A percentile compares a stretch with the other conserved stretches of the same genome.
Conservation (phyloP, 37 sponge, comb jelly and placozoan species). For the Oscarella lobularis region DNA sequence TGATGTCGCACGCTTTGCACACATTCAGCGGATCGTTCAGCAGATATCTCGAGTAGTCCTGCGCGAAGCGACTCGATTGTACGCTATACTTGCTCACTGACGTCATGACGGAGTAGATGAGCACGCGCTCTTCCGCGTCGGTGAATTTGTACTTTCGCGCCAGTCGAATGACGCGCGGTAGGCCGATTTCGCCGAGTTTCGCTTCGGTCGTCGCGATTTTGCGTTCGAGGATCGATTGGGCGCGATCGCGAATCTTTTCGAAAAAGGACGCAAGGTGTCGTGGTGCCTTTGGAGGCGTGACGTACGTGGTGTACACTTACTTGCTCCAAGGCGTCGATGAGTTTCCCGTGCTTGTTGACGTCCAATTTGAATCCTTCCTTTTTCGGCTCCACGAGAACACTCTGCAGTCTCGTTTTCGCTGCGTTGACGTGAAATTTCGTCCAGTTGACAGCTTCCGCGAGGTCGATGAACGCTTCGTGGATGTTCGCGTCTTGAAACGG, state of each 20-base stretch:
- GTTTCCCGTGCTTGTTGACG: background rate
- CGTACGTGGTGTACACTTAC: background rate
- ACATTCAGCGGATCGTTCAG: conserved; percentile 11
- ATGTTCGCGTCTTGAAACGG: background rate
- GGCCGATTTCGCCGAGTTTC: conserved; percentile 23
- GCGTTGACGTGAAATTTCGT: background rate
- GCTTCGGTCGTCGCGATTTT: conserved; percentile 37
- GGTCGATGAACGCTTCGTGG: conserved; percentile 27
- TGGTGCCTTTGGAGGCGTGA: background rate
- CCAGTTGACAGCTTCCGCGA: conserved; percentile 16
- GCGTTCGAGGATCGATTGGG: conserved; percentile 17
- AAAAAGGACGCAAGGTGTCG: conserved; percentile 10
- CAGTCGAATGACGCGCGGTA: conserved; percentile 48
- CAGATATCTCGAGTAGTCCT: background rate
- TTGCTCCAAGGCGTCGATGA: background rate
- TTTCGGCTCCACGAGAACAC: conserved; percentile 17
- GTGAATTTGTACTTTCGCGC: conserved; percentile 27
- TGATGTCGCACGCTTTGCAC: conserved; percentile 36
- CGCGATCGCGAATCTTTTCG: conserved; percentile 20
- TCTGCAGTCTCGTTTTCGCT: conserved; percentile 8
- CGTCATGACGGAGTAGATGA: conserved; percentile 23
- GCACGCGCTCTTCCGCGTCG: conserved; percentile 33
- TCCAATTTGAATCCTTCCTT: conserved; percentile 13
- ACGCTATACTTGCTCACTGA: background rate
- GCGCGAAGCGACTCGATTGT: background rate